Base-by-base conservation (phyloP, 2,797 vertebrate genomes). In the Lutjanus campechanus region DNA sequence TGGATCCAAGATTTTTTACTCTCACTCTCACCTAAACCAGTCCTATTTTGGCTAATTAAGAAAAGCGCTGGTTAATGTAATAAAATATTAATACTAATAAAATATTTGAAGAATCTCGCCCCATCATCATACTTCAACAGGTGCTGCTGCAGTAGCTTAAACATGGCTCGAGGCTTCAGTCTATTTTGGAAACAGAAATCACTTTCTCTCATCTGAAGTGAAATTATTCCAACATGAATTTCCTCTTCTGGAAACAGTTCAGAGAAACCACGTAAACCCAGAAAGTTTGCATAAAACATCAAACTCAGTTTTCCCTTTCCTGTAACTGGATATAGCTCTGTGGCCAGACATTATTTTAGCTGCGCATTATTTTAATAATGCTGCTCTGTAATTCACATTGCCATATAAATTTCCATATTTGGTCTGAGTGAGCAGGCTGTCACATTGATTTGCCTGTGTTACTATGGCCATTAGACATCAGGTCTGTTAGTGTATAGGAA, bases 201-300 rank as follows among this genome's bases (percentile, higher is more conserved):
- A 59, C 53, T 59, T 72, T 79, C 54, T 79, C 49, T 67, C 73
- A 73, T 88, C 58, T 74, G 65, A 78, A 81, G 62, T 8, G 73
- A 77, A 84, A 85, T 82, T 64, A 88, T 85, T 89, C 82, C 61
- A 88, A 66, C 61, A 56, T 70, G 19, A 89, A 69, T 36, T 36
- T 36, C 58, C 58, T 76, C 70, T 74, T 77, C 68, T 90, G 90
- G 86, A 90, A 76, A 41, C 50, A 47, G 22, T 63, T 92, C 85
- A 90, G 79, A 89, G 84, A 69, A 76, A 69, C 56, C 10, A 7
- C 40, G 60, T 17, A 54, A 79, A 64, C 15, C 62, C 68, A 87
- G 50, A 72, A 79, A 25, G 78, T 76, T 75, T 82, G 50, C 60
- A 71, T 72, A 47, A 89, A 88, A 81, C 71, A 82, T 12, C 49